Base-by-base conservation (phyloP, 1,140 invertebrate species). In the Gonatopus flavifemur region DNA sequence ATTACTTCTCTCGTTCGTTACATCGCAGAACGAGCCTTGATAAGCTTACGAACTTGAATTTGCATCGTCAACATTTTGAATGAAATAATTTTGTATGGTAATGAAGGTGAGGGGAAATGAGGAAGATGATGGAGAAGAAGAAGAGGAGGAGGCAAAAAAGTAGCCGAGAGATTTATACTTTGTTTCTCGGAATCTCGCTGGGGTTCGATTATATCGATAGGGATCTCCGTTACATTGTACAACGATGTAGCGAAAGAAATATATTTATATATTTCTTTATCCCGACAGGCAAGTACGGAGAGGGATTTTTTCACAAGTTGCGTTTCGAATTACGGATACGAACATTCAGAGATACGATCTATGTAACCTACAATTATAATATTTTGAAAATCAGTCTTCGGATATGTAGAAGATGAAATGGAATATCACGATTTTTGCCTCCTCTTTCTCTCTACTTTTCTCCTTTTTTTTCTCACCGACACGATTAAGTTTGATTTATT, bases 401-500 rank as follows among this genome's bases (percentile, higher is more conserved):
- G n/a, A n/a, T n/a, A n/a, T n/a, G n/a, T n/a, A n/a, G n/a, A n/a
- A n/a, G n/a, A n/a, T n/a, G n/a, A n/a, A n/a, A n/a, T n/a, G n/a
- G n/a, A n/a, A n/a, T n/a, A n/a, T n/a, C n/a, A n/a, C n/a, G n/a
- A n/a, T n/a, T n/a, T n/a, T n/a, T n/a, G n/a, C n/a, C n/a, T n/a
- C n/a, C n/a, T n/a, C n/a, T n/a, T n/a, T n/a, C n/a, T n/a, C n/a
- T n/a, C n/a, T n/a, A n/a, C n/a, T n/a, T n/a, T n/a, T n/a, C n/a
- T n/a, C n/a, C n/a, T n/a, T n/a, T n/a, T n/a, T n/a, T n/a, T n/a
- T n/a, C n/a, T n/a, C n/a, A n/a, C n/a, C n/a, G n/a, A n/a, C n/a
- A n/a, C n/a, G 59, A 65, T 67, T 65, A 66, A 64, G 62, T 63
- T 64, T 64, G 69, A 75, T 75, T 73, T 67, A 74, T 70, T 59